These are phyloP conservation scores for Crocallis elinguaria DNA, from an alignment of 2,888 invertebrate genomes.

Conservation along the genomic window DNA sequence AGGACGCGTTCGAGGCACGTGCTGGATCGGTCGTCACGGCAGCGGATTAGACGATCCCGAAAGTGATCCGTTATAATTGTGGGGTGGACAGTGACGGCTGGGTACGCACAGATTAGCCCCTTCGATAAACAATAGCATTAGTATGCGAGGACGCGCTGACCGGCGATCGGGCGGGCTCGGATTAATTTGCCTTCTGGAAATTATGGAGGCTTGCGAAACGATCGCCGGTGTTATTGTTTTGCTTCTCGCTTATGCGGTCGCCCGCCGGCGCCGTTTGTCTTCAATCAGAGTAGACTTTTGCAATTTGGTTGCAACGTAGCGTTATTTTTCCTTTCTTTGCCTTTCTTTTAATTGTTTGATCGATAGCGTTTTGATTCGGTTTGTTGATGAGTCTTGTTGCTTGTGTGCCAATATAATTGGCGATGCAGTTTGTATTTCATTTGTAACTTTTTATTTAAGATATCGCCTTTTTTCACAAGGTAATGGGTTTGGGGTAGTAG, in stretches of 20 bases:
- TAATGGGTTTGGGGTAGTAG: too few relatives aligned
- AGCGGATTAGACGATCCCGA: conserved; percentile 75
- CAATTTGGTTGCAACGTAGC: too few relatives aligned
- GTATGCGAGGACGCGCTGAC: conserved; percentile 83
- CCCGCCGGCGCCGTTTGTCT: conserved; percentile 45
- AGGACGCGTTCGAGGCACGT: conserved; percentile 43
- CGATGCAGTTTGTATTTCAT: too few relatives aligned
- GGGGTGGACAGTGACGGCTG: conserved; percentile 82
- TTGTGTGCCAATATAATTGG: too few relatives aligned
- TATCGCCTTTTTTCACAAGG: too few relatives aligned
- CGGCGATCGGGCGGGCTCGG: conserved; percentile 81
- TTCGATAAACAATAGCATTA: conserved; percentile 85
- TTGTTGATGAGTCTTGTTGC: too few relatives aligned
- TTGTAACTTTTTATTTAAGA: too few relatives aligned
- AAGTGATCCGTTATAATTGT: conserved; percentile 83
- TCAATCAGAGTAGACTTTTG: conserved; percentile 37
- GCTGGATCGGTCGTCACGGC: conserved; percentile 52
- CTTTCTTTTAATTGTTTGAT: not conserved
- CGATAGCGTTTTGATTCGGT: too few relatives aligned
- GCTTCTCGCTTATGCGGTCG: conserved; percentile 58
- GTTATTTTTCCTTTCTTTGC: conserved; percentile 24
- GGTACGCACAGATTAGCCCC: conserved; percentile 83
- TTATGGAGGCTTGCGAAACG: conserved; percentile 73
- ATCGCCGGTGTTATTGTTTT: conserved; percentile 71
- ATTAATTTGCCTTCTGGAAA: conserved; percentile 83